These are phyloP conservation scores for Syrrhaptes paradoxus DNA, from an alignment of 2,113 vertebrate genomes.

Conservation along the genomic window DNA sequence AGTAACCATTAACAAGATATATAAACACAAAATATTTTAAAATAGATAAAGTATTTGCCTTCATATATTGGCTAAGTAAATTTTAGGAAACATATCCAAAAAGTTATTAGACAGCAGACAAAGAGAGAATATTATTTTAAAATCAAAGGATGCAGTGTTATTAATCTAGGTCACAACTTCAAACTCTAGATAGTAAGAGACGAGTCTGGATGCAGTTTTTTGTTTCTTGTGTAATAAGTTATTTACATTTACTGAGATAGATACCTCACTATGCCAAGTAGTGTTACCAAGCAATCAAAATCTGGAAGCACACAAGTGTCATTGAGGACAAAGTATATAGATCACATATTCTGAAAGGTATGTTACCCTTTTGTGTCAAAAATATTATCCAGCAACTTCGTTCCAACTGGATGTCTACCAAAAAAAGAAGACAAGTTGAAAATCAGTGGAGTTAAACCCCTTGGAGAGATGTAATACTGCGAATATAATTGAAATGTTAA, in stretches of 20 bases:
- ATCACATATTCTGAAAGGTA: constrained; percentile 69
- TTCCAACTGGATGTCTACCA: constrained; percentile 79
- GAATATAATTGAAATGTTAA: constrained; percentile 69
- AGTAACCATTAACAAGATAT: neutral
- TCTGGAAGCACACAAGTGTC: constrained; percentile 68
- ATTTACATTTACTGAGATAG: constrained; percentile 56
- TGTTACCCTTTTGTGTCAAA: constrained; percentile 72
- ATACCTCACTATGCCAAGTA: constrained; percentile 61
- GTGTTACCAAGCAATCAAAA: constrained; percentile 74
- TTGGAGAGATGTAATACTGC: constrained; percentile 69
- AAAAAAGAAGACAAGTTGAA: constrained; percentile 65
- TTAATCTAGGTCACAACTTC: neutral
- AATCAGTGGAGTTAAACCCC: constrained; percentile 77
- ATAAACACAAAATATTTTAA: neutral
- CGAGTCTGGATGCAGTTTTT: neutral
- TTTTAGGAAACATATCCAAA: neutral
- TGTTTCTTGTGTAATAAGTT: constrained; percentile 61
- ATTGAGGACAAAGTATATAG: constrained; percentile 69
- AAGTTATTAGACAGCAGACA: neutral
- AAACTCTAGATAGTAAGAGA: neutral
- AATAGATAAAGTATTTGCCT: neutral
- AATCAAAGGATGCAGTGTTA: neutral
- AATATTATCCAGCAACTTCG: constrained; percentile 74
- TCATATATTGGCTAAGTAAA: neutral
- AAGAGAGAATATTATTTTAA: neutral